A percentile compares a stretch with the other conserved stretches of the same genome.
phyloP scores from a whole-genome alignment of 2,888 invertebrate genomes.

The Melipona beecheii region DNA sequence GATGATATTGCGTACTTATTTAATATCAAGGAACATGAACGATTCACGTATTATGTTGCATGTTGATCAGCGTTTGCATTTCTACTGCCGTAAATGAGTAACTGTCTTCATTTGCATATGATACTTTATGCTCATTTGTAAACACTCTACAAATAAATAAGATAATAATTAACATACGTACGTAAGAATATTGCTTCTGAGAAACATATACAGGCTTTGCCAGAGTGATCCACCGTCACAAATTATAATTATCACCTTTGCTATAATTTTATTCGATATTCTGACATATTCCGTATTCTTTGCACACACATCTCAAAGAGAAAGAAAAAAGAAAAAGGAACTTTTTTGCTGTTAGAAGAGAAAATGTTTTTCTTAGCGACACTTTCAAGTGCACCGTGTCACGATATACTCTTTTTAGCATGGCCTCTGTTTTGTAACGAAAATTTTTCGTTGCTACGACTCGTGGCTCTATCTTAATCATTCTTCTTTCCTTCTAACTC shows the following conservation, averaged over 20 bases:
- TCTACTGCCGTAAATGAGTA: conserved; percentile 56
- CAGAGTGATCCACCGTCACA: conserved; percentile 39
- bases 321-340: too few relatives aligned
- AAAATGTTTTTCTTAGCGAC: conserved; percentile 31
- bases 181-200: conserved; percentile 56
- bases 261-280: conserved; percentile 15
- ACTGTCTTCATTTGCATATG: conserved; percentile 48
- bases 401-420: conserved; percentile 60
- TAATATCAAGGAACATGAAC: conserved; percentile 23
- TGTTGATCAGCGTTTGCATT: conserved; percentile 66
- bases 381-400: conserved; percentile 58
- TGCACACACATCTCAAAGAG: conserved; percentile 11
- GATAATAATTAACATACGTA: conserved; percentile 27
- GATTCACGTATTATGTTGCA: conserved; percentile 52
- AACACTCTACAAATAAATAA: conserved; percentile 46
- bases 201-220: conserved; percentile 83
- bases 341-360: not conserved
- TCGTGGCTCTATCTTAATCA: conserved; percentile 2
- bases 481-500: conserved; percentile 5
- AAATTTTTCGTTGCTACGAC: conserved; percentile 14
- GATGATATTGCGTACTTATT: not conserved
- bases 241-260: conserved; percentile 27
- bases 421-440: conserved; percentile 52
- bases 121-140: conserved; percentile 56
- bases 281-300: not conserved